Percentiles rank a stretch among this genome's conserved stretches.
Evolutionary conservation across 2,888 invertebrate species (phyloP).

Genomic region (Geotrupes spiniger): DNA sequence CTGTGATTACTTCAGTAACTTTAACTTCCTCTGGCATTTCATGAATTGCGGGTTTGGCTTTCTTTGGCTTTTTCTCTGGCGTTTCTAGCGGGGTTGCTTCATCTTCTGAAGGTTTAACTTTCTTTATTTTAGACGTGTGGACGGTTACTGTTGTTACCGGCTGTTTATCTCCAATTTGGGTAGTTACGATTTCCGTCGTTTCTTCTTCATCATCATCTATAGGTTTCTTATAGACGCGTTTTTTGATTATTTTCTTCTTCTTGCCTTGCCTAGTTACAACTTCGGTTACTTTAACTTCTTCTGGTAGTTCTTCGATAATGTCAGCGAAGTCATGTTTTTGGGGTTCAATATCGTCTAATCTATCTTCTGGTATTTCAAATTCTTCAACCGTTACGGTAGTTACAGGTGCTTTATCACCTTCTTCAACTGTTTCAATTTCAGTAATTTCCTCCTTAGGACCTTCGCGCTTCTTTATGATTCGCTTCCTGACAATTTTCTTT

Average conservation of each 20-base stretch:
- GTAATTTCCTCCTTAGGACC: slow-evolving; percentile 41
- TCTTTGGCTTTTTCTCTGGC: slow-evolving; percentile 32
- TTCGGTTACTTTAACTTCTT: slow-evolving; percentile 37
- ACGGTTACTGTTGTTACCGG: slow-evolving; percentile 39
- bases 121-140: slow-evolving; percentile 25
- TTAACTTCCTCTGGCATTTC: slow-evolving; percentile 34
- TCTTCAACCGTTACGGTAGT: slow-evolving; percentile 38
- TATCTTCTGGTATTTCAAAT: slow-evolving; percentile 23
- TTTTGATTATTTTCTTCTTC: slow-evolving; percentile 34
- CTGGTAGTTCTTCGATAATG: slow-evolving; percentile 34
- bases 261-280: slow-evolving; percentile 32
- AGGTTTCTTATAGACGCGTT: slow-evolving; percentile 31
- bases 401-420: slow-evolving; percentile 39
- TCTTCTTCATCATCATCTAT: slow-evolving; percentile 35
- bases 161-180: slow-evolving; percentile 47
- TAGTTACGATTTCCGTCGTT: slow-evolving; percentile 33
- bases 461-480: slow-evolving; percentile 42
- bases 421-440: slow-evolving; percentile 41
- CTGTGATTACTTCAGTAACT: slow-evolving; percentile 40
- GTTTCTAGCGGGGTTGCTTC: slow-evolving; percentile 27
- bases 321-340: slow-evolving; percentile 18
- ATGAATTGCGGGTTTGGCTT: slow-evolving; percentile 15
- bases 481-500: slow-evolving; percentile 40
- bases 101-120: slow-evolving; percentile 22
- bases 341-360: slow-evolving; percentile 8